These are phyloP conservation scores for Spodoptera littoralis DNA, from an alignment of 2,888 invertebrate species.

Conservation along the genomic window DNA sequence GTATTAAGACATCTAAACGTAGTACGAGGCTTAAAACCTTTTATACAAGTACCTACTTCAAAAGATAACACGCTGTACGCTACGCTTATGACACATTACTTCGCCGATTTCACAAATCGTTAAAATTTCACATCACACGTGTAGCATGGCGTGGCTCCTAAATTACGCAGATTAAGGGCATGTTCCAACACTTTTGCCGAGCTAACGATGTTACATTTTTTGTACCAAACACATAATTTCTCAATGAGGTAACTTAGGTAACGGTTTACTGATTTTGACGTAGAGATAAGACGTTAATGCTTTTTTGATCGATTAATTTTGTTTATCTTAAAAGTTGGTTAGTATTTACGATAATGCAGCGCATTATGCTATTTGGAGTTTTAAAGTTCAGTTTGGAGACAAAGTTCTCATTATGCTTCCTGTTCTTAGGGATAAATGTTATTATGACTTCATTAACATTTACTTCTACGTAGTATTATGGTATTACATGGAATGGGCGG, in stretches of 20 bases:
- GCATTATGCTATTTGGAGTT: too few relatives aligned
- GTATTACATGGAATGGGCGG: too few relatives aligned
- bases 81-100: constrained; percentile 25
- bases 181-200: constrained; percentile 20
- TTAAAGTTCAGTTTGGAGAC: too few relatives aligned
- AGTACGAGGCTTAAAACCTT: constrained; percentile 5
- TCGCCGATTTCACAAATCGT: constrained; percentile 41
- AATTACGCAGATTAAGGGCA: constrained; percentile 43
- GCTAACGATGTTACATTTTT: constrained; percentile 30
- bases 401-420: too few relatives aligned
- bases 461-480: too few relatives aligned
- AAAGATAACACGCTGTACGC: constrained; percentile 28
- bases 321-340: too few relatives aligned
- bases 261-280: background rate
- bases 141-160: constrained; percentile 23
- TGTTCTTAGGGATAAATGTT: too few relatives aligned
- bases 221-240: constrained; percentile 18
- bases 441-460: too few relatives aligned
- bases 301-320: background rate
- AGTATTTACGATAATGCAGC: too few relatives aligned
- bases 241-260: constrained; percentile 2
- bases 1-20: too few relatives aligned
- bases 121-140: constrained; percentile 45
- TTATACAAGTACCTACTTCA: constrained; percentile 17
- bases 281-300: too few relatives aligned